Evolutionary conservation across 2,797 vertebrate genomes (phyloP).

Genomic region (Sparidentex hasta): DNA sequence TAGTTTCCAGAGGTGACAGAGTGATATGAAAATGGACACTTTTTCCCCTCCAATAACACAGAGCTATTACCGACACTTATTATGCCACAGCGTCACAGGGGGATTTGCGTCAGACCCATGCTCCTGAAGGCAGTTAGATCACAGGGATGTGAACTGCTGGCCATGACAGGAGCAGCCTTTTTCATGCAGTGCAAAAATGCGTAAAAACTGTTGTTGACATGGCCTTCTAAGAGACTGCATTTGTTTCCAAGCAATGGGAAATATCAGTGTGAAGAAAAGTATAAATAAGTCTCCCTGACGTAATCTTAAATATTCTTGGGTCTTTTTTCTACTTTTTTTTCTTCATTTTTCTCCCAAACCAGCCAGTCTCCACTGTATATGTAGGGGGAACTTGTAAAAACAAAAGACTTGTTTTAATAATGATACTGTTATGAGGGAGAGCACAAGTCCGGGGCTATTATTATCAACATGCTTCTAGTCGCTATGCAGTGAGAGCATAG

Average conservation of each 20-base stretch:
- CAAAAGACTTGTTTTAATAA: constrained; percentile 77
- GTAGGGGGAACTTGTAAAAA: constrained; percentile 66
- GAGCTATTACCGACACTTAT: constrained; percentile 66
- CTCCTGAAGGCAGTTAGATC: constrained; percentile 72
- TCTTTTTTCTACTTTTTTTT: constrained; percentile 37
- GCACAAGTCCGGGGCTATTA: constrained; percentile 60
- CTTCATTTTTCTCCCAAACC: constrained; percentile 22
- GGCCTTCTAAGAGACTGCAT: constrained; percentile 48
- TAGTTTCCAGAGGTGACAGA: constrained; percentile 56
- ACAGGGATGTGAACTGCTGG: constrained; percentile 65
- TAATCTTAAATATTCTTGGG: constrained; percentile 44
- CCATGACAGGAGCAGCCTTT: constrained; percentile 62
- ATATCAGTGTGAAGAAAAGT: constrained; percentile 58
- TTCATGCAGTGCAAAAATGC: constrained; percentile 70
- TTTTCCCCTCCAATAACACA: constrained; percentile 61
- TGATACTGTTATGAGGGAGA: constrained; percentile 68
- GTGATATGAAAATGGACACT: constrained; percentile 63
- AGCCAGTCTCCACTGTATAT: constrained; percentile 22
- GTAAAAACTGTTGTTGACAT: constrained; percentile 66
- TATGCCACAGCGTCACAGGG: constrained; percentile 56
- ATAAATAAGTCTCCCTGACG: constrained; percentile 50
- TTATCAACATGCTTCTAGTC: constrained; percentile 67
- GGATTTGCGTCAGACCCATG: constrained; percentile 69
- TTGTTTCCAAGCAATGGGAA: constrained; percentile 61
- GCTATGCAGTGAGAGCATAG: constrained; percentile 61